A percentile compares a stretch with the other conserved stretches of the same genome.
phyloP scores from a whole-genome alignment of 2,113 vertebrate genomes.

The crab-eating macaque (Macaca fascicularis) region T2T-MFA8v1.1 NC_088381.1:143183001-143183500 shows the following conservation, averaged over 20 bases:
- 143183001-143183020: too few species aligned
- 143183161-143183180: too few species aligned
- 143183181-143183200: too few species aligned
- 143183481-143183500: background rate
- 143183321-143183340: background rate
- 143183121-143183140: too few species aligned
- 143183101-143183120: rapidly evolving
- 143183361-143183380: background rate
- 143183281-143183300: conserved; percentile 10
- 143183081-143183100: too few species aligned
- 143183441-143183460: background rate
- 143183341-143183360: background rate
- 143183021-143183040: too few species aligned
- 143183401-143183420: background rate
- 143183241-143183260: background rate
- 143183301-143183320: background rate
- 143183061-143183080: too few species aligned
- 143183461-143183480: background rate
- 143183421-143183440: background rate
- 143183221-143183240: too few species aligned
- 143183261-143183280: background rate
- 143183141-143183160: too few species aligned
- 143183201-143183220: too few species aligned
- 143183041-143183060: too few species aligned
- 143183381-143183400: background rate